Conservation (phyloP, 1,140 invertebrate species). For the Pseudobourletiella spinata region DNA sequence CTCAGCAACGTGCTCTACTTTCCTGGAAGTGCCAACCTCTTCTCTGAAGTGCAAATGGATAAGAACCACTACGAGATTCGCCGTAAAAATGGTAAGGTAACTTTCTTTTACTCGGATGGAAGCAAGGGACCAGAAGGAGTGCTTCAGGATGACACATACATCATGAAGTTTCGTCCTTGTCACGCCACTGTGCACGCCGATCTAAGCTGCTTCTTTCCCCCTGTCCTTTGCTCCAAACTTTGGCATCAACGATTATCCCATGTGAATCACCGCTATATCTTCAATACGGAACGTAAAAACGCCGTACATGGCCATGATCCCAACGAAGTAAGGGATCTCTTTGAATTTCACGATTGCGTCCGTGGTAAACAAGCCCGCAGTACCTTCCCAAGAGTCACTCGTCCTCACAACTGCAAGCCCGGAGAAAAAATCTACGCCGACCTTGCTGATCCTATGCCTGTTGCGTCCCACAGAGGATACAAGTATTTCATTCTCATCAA, state of each 20-base stretch:
- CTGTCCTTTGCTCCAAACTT: too few species aligned
- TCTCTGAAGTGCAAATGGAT: too few species aligned
- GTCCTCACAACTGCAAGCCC: constrained; percentile 30
- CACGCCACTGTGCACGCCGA: neutral
- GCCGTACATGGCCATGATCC: constrained; percentile 8
- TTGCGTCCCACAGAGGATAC: constrained; percentile 38
- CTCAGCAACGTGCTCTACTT: constrained; percentile 1
- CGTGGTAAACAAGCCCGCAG: constrained; percentile 20
- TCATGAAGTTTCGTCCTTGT: constrained; percentile 2
- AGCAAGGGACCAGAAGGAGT: neutral
- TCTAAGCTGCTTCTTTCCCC: neutral
- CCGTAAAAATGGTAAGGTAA: neutral
- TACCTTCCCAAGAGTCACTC: constrained; percentile 12
- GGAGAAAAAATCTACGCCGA: constrained; percentile 41
- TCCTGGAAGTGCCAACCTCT: neutral
- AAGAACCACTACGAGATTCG: neutral
- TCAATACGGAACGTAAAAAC: constrained; percentile 11
- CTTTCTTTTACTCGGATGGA: neutral
- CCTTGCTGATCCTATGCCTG: too few species aligned
- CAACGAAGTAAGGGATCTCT: neutral
- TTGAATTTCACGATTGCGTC: constrained; percentile 9
- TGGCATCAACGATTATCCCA: constrained; percentile 13
- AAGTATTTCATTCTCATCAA: constrained; percentile 43
- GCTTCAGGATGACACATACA: neutral
- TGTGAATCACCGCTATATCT: neutral